phyloP scores from a whole-genome alignment of 1,140 invertebrate species.

The Caenorhabditis tropicalis region DNA sequence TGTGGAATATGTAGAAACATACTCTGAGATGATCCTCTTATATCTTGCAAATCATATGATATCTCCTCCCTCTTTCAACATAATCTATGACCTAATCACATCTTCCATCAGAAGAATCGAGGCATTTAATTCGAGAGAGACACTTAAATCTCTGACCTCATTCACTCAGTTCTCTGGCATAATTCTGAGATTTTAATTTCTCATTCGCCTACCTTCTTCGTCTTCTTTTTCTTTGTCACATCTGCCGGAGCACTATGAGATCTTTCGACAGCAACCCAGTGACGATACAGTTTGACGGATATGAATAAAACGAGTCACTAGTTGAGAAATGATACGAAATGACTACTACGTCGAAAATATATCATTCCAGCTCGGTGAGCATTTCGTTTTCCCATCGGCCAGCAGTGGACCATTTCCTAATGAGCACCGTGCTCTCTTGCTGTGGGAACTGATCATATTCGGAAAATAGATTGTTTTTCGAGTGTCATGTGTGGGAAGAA shows the following conservation, averaged over 20 bases:
- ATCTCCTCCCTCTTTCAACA: too few species aligned
- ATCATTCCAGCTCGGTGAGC: neutral
- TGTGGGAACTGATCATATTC: constrained; percentile 8
- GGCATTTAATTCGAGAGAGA: neutral
- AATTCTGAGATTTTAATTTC: neutral
- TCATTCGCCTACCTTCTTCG: neutral
- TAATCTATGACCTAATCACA: neutral
- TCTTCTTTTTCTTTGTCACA: neutral
- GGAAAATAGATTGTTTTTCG: neutral
- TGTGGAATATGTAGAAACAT: too few species aligned
- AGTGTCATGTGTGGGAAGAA: neutral
- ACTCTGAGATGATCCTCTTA: too few species aligned
- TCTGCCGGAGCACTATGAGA: neutral
- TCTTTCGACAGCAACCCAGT: neutral
- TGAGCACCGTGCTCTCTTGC: neutral
- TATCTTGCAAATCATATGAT: too few species aligned
- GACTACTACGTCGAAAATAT: neutral
- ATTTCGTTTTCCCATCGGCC: too few species aligned
- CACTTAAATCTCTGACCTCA: neutral
- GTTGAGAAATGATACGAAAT: too few species aligned
- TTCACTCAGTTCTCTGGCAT: neutral
- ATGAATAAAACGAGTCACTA: too few species aligned
- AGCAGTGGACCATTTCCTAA: neutral
- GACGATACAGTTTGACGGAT: constrained; percentile 21
- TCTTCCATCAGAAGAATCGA: neutral